These are phyloP conservation scores for Polydrusus tereticollis DNA, from an alignment of 2,888 invertebrate species.

Conservation along the genomic window DNA sequence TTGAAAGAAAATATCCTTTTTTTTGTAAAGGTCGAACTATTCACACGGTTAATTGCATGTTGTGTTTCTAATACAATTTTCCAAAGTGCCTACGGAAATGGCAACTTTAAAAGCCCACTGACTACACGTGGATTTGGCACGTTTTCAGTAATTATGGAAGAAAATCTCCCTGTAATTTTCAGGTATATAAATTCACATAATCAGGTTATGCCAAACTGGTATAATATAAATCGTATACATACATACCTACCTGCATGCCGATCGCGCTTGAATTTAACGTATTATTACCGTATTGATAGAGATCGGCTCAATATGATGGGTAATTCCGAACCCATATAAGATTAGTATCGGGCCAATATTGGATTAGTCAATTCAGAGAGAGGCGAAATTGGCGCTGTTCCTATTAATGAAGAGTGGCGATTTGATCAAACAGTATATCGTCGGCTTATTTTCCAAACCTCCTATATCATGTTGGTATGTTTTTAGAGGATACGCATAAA, in stretches of 20 bases:
- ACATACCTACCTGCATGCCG: slow-evolving; percentile 27
- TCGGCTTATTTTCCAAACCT: no score
- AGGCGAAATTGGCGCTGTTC: slow-evolving; percentile 65
- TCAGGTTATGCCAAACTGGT: slow-evolving; percentile 15
- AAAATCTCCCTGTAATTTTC: not conserved
- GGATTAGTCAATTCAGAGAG: slow-evolving; percentile 62
- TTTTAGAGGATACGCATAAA: no score
- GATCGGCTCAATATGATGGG: slow-evolving; percentile 59
- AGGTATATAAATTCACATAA: slow-evolving; percentile 7
- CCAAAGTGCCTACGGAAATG: no score
- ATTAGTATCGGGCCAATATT: slow-evolving; percentile 63
- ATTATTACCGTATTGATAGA: slow-evolving; percentile 60
- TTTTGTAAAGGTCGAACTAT: no score
- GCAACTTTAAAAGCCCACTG: no score
- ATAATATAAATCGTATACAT: slow-evolving; percentile 23
- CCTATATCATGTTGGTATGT: no score
- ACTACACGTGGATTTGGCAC: no score
- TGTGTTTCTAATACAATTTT: no score
- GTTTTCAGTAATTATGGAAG: not conserved
- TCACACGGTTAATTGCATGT: no score
- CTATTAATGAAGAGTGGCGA: slow-evolving; percentile 60
- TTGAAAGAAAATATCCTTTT: no score
- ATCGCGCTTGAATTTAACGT: slow-evolving; percentile 55
- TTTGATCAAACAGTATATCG: no score
- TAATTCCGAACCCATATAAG: slow-evolving; percentile 59